These are phyloP conservation scores for Cathartes aura DNA, from an alignment of 2,113 vertebrate species.

Conservation along the genomic window DNA sequence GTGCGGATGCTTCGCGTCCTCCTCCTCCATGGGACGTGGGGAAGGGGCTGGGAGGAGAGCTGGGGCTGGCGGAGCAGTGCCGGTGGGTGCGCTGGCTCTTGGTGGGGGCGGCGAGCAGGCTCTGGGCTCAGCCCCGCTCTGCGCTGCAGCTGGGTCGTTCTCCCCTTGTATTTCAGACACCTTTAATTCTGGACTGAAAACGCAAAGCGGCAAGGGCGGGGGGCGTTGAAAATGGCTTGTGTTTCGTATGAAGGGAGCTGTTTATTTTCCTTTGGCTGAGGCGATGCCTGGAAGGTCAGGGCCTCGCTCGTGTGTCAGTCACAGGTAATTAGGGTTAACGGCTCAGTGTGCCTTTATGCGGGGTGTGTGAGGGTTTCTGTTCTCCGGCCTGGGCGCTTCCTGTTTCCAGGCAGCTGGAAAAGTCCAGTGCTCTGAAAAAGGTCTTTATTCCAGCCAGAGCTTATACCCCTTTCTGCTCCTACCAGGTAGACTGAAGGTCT, in stretches of 20 bases:
- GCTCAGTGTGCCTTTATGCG: constrained; percentile 74
- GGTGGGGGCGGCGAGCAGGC: neutral
- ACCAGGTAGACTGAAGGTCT: constrained; percentile 35
- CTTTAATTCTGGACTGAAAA: neutral
- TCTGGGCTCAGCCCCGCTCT: neutral
- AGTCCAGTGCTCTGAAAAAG: constrained; percentile 79
- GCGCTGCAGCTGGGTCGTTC: neutral
- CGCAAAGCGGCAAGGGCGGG: neutral
- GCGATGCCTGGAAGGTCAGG: constrained; percentile 72
- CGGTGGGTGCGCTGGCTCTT: fast-evolving
- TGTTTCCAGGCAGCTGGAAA: constrained; percentile 82
- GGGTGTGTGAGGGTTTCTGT: constrained; percentile 81
- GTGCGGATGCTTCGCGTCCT: fast-evolving
- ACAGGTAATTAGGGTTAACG: constrained; percentile 79
- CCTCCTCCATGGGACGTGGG: fast-evolving
- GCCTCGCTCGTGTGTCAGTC: constrained; percentile 74
- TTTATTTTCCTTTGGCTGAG: constrained; percentile 76
- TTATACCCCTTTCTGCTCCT: neutral
- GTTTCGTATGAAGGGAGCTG: constrained; percentile 67
- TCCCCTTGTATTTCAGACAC: neutral
- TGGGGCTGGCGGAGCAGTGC: neutral
- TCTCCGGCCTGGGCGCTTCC: constrained; percentile 75
- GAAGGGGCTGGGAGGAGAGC: neutral
- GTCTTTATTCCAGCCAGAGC: constrained; percentile 75
- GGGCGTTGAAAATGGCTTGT: constrained; percentile 2